Conservation (phyloP, 2,797 vertebrate genomes). For the Petrocephalus sullivani region DNA sequence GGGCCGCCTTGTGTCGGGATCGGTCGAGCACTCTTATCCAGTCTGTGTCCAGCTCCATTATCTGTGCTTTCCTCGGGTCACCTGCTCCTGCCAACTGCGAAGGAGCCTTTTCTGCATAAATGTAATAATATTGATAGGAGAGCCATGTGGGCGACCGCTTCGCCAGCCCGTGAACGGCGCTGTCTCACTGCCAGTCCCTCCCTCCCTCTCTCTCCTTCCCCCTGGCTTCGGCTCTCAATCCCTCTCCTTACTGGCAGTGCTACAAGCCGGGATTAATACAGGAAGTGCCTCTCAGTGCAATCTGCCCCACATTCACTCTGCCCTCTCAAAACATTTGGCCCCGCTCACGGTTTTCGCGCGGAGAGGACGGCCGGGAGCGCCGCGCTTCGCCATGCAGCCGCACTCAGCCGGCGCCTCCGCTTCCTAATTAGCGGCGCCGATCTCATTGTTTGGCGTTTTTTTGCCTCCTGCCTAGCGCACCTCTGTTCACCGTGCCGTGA, state of each 20-base stretch:
- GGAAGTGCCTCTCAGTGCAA: neutral
- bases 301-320: conserved; percentile 11
- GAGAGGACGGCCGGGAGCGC: neutral
- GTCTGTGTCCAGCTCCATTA: neutral
- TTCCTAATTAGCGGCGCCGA: conserved; percentile 14
- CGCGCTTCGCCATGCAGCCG: neutral
- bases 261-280: conserved; percentile 15
- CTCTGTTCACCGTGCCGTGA: conserved; percentile 23
- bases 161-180: neutral
- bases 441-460: neutral
- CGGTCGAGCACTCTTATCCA: no score
- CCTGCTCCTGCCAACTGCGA: neutral
- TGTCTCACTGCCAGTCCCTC: neutral
- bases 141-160: neutral
- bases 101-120: neutral
- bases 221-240: neutral
- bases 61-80: neutral
- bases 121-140: conserved; percentile 7
- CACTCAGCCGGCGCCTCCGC: neutral
- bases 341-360: neutral
- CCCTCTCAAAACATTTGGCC: neutral
- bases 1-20: neutral
- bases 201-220: neutral
- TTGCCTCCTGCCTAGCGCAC: neutral
- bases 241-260: neutral